Percentiles rank a stretch among this genome's conserved stretches.
Conservation (phyloP, 2,113 vertebrate genomes). For the Hyperopisus bebe region DNA sequence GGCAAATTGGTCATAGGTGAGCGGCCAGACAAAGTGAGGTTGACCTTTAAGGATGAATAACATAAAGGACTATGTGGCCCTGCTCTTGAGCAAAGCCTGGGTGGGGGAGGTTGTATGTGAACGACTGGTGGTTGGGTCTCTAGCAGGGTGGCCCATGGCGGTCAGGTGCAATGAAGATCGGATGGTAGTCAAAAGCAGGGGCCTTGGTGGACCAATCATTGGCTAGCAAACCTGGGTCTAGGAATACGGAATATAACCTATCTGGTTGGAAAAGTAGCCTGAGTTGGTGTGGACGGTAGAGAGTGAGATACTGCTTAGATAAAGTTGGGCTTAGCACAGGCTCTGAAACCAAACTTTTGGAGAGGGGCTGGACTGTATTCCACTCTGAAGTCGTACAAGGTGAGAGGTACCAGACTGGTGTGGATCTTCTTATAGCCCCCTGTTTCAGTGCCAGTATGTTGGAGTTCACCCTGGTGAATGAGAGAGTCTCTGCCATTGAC, state of each 20-base stretch:
- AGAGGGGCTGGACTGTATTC: background rate
- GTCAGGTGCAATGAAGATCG: background rate
- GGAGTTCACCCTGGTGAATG: background rate
- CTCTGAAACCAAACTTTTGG: background rate
- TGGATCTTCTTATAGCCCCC: background rate
- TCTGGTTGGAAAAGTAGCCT: background rate
- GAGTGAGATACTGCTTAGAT: background rate
- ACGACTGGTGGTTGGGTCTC: background rate
- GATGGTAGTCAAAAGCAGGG: background rate
- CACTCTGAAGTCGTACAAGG: background rate
- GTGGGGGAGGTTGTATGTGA: background rate
- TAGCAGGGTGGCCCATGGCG: background rate
- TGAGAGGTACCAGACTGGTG: background rate
- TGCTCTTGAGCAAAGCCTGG: background rate
- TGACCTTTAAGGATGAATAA: background rate
- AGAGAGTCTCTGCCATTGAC: background rate
- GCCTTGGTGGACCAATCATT: background rate
- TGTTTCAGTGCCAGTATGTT: background rate
- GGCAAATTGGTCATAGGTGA: background rate
- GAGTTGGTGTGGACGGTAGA: background rate
- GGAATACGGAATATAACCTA: background rate
- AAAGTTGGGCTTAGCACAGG: background rate
- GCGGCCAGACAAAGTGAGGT: background rate
- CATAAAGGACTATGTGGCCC: background rate
- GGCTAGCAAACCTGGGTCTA: background rate